Percentiles rank a stretch among this genome's conserved stretches.
These are phyloP conservation scores for Caenorhabditis plicata DNA, from an alignment of 2,888 invertebrate species.

Conservation along the genomic window DNA sequence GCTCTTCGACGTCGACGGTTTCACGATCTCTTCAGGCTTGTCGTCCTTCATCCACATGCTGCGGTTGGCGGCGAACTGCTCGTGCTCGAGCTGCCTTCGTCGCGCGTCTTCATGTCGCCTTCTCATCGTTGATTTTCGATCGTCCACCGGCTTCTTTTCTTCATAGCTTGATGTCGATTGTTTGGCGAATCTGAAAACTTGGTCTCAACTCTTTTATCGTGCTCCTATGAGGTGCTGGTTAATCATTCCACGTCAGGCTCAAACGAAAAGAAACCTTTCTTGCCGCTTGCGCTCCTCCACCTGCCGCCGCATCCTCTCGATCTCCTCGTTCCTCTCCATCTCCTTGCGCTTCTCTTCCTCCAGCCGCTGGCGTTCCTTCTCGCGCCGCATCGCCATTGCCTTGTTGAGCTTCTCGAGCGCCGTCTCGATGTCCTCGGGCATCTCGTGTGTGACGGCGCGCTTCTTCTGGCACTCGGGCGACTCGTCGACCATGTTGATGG, in stretches of 20 bases:
- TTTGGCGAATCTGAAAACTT: constrained; percentile 14
- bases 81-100: constrained; percentile 44
- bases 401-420: constrained; percentile 28
- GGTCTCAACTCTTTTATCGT: constrained; percentile 14
- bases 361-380: constrained; percentile 18
- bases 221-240: constrained; percentile 7
- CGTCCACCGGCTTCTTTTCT: constrained; percentile 5
- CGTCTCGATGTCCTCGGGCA: constrained; percentile 36
- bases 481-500: constrained; percentile 35
- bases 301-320: constrained; percentile 18
- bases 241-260: no score
- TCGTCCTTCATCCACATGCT: constrained; percentile 26
- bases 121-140: constrained; percentile 35
- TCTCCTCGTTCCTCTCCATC: constrained; percentile 19
- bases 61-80: constrained; percentile 33
- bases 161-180: constrained; percentile 11
- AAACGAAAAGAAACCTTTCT: no score
- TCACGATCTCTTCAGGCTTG: constrained; percentile 3
- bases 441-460: constrained; percentile 21
- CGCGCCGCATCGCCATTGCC: constrained; percentile 17
- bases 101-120: constrained; percentile 40
- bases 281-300: constrained; percentile 22
- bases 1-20: constrained; percentile 22
- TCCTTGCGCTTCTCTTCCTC: constrained; percentile 26
- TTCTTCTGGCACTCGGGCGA: constrained; percentile 21